These are phyloP conservation scores for Endotricha flammealis DNA, from an alignment of 2,888 invertebrate genomes.

Conservation along the genomic window DNA sequence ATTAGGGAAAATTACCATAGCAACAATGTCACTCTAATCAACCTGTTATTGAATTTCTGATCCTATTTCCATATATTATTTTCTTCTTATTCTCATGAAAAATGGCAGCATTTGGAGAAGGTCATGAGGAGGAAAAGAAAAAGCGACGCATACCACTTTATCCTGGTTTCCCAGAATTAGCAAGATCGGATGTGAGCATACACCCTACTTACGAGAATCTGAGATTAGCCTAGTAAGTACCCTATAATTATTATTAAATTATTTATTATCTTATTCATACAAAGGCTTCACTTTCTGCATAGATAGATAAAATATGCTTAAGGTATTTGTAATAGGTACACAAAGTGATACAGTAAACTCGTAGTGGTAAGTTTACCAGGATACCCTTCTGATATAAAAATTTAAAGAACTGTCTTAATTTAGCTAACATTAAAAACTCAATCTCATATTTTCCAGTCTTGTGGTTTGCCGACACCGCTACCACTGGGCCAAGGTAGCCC, in stretches of 20 bases:
- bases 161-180: conserved; percentile 73
- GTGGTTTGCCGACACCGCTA: conserved; percentile 82
- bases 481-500: conserved; percentile 66
- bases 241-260: no score
- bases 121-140: conserved; percentile 32
- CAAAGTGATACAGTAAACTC: no score
- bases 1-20: conserved; percentile 13
- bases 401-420: no score
- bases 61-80: no score
- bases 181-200: conserved; percentile 79
- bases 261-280: no score
- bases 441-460: conserved; percentile 58
- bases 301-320: no score
- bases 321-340: no score
- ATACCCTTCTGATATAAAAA: no score
- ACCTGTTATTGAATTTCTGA: no score
- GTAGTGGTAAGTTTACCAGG: no score
- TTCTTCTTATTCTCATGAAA: conserved; percentile 1
- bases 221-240: conserved; percentile 80
- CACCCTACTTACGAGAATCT: conserved; percentile 80
- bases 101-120: conserved; percentile 20
- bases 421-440: not conserved
- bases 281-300: not conserved
- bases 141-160: conserved; percentile 50
- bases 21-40: conserved; percentile 12